A percentile compares a stretch with the other conserved stretches of the same genome.
phyloP scores from a whole-genome alignment of 2,113 vertebrate genomes.

The Toxotes chatareus region DNA sequence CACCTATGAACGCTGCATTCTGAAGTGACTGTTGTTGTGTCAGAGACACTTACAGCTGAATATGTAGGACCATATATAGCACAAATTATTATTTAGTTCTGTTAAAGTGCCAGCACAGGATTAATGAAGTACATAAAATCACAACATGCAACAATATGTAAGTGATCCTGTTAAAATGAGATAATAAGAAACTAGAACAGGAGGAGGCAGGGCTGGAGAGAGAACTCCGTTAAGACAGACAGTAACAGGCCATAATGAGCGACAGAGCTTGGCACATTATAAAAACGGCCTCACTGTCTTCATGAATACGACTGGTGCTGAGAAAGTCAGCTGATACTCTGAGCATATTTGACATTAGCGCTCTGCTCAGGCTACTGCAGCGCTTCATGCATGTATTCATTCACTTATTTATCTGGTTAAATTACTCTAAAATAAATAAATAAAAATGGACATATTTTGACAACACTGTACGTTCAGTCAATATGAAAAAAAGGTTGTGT shows the following conservation, averaged over 20 bases:
- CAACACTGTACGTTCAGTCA: neutral
- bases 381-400: neutral
- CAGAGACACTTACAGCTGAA: constrained; percentile 18
- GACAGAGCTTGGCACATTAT: neutral
- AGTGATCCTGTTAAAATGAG: neutral
- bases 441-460: neutral
- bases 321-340: neutral
- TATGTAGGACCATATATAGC: constrained; percentile 20
- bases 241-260: neutral
- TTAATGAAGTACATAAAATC: neutral
- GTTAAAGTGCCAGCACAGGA: neutral
- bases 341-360: neutral
- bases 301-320: neutral
- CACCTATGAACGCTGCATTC: constrained; percentile 21
- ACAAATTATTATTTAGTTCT: constrained; percentile 9
- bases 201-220: neutral
- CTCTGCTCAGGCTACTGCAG: neutral
- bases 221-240: neutral
- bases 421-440: no score
- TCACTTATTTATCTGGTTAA: no score
- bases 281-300: neutral
- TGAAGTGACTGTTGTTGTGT: constrained; percentile 32
- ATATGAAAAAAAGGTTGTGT: neutral
- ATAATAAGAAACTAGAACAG: neutral
- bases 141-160: neutral